These are phyloP conservation scores for Piscicola geometra DNA, from an alignment of 2,888 invertebrate species.

Conservation along the genomic window DNA sequence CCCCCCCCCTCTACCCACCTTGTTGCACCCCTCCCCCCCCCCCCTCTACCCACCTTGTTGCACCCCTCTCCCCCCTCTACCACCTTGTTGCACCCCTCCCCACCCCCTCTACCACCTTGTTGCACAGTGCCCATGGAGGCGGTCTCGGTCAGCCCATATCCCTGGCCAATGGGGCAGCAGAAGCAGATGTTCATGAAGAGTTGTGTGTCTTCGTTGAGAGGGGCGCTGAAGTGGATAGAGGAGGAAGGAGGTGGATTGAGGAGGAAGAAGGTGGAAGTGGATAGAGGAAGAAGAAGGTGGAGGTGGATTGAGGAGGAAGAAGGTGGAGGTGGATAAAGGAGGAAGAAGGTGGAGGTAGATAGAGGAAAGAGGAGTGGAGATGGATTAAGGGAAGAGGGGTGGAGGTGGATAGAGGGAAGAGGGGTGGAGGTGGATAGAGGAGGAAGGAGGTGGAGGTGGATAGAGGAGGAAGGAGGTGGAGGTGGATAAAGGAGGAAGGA, in stretches of 20 bases:
- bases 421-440: no score
- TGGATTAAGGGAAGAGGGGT: no score
- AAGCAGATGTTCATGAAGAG: slow-evolving; percentile 85
- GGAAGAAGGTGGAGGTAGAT: not conserved
- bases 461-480: no score
- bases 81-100: not conserved
- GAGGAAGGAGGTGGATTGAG: not conserved
- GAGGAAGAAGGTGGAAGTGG: not conserved
- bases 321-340: not conserved
- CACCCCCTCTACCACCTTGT: slow-evolving; percentile 46
- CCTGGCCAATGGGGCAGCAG: slow-evolving; percentile 82
- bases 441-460: no score
- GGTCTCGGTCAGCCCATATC: slow-evolving; percentile 97
- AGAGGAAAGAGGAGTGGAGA: no score
- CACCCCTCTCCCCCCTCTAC: no score
- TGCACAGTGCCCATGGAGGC: slow-evolving; percentile 72
- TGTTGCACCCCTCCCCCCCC: no score
- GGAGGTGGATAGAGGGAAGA: no score
- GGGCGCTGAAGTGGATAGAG: slow-evolving; percentile 65
- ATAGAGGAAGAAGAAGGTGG: not conserved
- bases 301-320: not conserved
- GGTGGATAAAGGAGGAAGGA: no score
- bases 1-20: no score
- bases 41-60: no score
- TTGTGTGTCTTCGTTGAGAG: slow-evolving; percentile 89